Base-by-base conservation (phyloP, 2,113 vertebrate species). In the Microcebus murinus region DNA sequence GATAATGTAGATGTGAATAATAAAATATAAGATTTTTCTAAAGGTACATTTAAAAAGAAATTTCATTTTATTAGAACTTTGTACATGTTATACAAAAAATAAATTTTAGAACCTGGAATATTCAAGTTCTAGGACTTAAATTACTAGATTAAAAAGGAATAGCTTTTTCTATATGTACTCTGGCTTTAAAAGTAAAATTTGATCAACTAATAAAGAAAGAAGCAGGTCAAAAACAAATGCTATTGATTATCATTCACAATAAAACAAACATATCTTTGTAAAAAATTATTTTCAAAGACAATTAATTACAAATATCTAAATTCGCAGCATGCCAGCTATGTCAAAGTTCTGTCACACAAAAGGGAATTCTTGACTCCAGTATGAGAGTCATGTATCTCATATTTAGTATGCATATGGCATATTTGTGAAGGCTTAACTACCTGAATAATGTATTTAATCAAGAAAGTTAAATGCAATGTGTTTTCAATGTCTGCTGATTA, bases 361-460 rank as follows among this genome's bases (percentile, higher is more conserved):
- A 81, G 1, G 3, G 11, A 96, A 96, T 76, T 73, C 74, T 86
- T 97, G 45, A 86, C 48, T 96, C 42, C 11, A 71, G 34, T 92
- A 27, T 45, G 34, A 61, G 91, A 82, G 23, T 15, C 55, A 68
- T 63, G 7, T 81, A 42, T 59, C 63, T 76, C 83, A 67, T 77
- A 95, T 77, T 97, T 95, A 94, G 57, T 77, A 97, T 95, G 93
- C 97, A 82, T 93, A 23, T 90, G 89, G 92, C n/a, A 94, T 76
- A 73, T 94, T 94, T 94, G 63, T 91, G 77, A 96, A 96, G 93
- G 86, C 48, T 91, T 91, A 95, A 95, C 95, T 87, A 94, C 95
- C 83, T 98, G 98, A 98, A 98, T 98, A 97, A 98, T 98, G 97
- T 67, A 98, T 98, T 95, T 98, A 98, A 98, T 98, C 98, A 98